phyloP scores from a whole-genome alignment of 2,888 invertebrate species.

The Cybosia mesomella region DNA sequence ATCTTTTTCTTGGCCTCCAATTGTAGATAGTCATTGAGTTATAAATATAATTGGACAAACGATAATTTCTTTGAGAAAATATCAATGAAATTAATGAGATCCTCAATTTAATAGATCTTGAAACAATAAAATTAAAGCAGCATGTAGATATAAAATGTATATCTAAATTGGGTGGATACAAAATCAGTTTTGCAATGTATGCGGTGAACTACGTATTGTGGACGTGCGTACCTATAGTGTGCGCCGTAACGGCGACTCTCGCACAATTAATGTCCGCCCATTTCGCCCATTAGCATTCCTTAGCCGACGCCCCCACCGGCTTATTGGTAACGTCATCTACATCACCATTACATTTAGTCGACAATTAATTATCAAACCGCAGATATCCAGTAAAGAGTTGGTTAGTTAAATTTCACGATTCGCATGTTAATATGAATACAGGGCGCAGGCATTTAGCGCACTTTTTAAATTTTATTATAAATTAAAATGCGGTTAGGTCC shows the following conservation, averaged over 20 bases:
- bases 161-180: slow-evolving; percentile 16
- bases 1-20: slow-evolving; percentile 59
- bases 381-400: slow-evolving; percentile 48
- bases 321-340: slow-evolving; percentile 72
- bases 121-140: background rate
- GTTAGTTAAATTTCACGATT: slow-evolving; percentile 63
- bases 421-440: slow-evolving; percentile 59
- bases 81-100: slow-evolving; percentile 65
- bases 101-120: slow-evolving; percentile 43
- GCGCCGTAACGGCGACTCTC: slow-evolving; percentile 56
- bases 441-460: slow-evolving; percentile 36
- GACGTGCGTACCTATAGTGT: slow-evolving; percentile 26
- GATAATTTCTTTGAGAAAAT: slow-evolving; percentile 61
- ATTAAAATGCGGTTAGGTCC: slow-evolving; percentile 57
- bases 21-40: slow-evolving; percentile 64
- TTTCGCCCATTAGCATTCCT: slow-evolving; percentile 75
- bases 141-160: background rate
- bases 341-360: slow-evolving; percentile 69
- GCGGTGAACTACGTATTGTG: slow-evolving; percentile 27
- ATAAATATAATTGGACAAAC: slow-evolving; percentile 68
- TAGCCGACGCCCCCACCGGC: slow-evolving; percentile 56
- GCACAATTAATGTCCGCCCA: slow-evolving; percentile 71
- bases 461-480: slow-evolving; percentile 60
- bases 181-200: slow-evolving; percentile 37
- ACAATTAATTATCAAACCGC: slow-evolving; percentile 63